These are phyloP conservation scores for Sebastes nivosus DNA, from an alignment of 2,797 vertebrate species.

Conservation along the genomic window DNA sequence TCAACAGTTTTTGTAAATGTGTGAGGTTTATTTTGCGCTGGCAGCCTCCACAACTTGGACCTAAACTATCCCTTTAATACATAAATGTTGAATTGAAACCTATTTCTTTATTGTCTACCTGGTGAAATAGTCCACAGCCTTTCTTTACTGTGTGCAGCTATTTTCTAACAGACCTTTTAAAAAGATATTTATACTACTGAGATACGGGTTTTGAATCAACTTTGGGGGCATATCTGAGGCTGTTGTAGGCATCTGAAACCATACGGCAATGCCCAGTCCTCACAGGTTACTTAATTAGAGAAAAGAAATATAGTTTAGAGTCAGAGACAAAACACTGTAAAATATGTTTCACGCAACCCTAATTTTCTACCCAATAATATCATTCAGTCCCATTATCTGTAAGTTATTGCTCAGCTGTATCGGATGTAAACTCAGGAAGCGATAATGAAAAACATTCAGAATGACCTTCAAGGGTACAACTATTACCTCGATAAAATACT, in stretches of 20 bases:
- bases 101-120: background rate
- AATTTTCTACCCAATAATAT: background rate
- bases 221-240: background rate
- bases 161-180: conserved; percentile 3
- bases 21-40: too few relatives aligned
- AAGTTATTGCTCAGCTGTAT: conserved; percentile 9
- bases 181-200: background rate
- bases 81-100: background rate
- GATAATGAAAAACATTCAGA: conserved; percentile 58
- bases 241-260: background rate
- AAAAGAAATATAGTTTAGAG: background rate
- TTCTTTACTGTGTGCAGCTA: background rate
- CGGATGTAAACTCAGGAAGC: conserved; percentile 19
- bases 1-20: too few relatives aligned
- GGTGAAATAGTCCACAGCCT: background rate
- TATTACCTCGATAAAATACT: conserved; percentile 69
- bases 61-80: too few relatives aligned
- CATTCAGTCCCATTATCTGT: conserved; percentile 4
- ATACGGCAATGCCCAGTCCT: background rate
- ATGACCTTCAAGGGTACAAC: conserved; percentile 65
- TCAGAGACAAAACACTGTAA: background rate
- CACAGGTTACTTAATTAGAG: conserved; percentile 1
- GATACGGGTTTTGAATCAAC: background rate
- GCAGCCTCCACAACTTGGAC: too few relatives aligned
- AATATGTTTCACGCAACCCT: background rate